Evolutionary conservation across 1,140 invertebrate species (phyloP), one percentile per base, ranked within the genome.

Genomic region (Mercenaria mercenaria): DNA sequence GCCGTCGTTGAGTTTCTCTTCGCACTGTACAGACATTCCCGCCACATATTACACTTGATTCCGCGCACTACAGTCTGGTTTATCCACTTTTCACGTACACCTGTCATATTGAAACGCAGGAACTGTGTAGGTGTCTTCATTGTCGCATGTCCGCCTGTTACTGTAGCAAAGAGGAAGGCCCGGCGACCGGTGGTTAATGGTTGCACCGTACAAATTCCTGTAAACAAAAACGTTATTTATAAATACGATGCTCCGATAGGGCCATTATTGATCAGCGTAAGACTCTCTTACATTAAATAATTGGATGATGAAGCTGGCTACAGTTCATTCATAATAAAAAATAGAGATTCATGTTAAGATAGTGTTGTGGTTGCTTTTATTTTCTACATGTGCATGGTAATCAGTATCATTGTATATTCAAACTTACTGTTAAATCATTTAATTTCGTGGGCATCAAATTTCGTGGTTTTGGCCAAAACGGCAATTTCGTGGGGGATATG

Each of bases 51-150:
- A 29, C 74, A 79, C 29, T 6, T 41, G 20, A 88, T 77, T 1
- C 85, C 85, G 6, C 85, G 74, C 13, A 88, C 41, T 13, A 39
- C 56, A 3, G 85, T 88, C 50, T 61, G 15, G n/a, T 88, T 88
- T 10, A 88, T 67, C 74, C 56, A 59, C 26, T 79, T 59, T 15
- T 47, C 39, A 37, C 37, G 20, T 20, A 74, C 39, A 15, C 83
- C 83, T 6, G 43, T 43, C 8, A 18, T 50, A 20, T 82, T 82
- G 29, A 85, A 85, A 34, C 50, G 23, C 0, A 85, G 83, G 6
- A 74, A 52, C 37, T 74, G 41, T 15, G 20, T 10, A 0, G 83
- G 67, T 1, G 83, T 74, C 34, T 41, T 74, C 18, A 85, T 74
- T 13, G 26, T 43, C 6, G 83, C 29, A 0, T 43, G 34, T 0